Evolutionary conservation across 2,113 vertebrate genomes (phyloP).

Genomic region (Acrocephalus arundinaceus): DNA sequence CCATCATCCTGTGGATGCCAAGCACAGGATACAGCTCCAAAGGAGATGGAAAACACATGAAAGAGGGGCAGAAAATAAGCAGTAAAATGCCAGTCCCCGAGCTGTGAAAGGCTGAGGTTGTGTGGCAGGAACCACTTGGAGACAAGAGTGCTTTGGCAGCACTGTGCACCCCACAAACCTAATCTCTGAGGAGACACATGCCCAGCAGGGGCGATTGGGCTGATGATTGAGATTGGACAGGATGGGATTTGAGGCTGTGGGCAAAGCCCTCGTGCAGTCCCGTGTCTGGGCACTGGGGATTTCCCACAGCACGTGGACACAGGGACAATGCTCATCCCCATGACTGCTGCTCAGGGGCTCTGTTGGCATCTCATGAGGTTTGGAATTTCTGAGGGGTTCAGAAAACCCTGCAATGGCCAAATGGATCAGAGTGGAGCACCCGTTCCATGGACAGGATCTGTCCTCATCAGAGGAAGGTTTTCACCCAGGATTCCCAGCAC

Average conservation of each 20-base stretch:
- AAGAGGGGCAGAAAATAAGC: conserved; percentile 2
- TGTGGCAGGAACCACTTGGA: not conserved
- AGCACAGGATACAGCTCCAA: not conserved
- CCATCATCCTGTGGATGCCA: no score
- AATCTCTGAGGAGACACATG: not conserved
- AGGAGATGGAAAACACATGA: no score
- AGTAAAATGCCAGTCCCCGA: no score
- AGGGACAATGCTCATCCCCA: no score
- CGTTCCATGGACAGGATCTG: not conserved
- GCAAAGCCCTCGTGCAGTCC: not conserved
- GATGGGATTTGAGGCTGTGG: not conserved
- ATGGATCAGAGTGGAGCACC: fast-evolving
- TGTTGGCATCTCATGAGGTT: not conserved
- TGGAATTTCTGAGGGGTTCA: not conserved
- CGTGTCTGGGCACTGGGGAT: not conserved
- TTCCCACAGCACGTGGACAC: not conserved
- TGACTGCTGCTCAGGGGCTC: not conserved
- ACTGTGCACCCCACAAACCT: not conserved
- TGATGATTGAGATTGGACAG: not conserved
- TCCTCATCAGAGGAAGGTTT: not conserved
- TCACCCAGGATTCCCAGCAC: not conserved
- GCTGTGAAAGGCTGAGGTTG: not conserved
- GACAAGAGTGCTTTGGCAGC: not conserved
- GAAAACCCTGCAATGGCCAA: not conserved
- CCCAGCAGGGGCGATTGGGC: not conserved